Percentiles rank a stretch among this genome's conserved stretches.
Conservation (phyloP, 2,113 vertebrate species). For the Meleagris gallopavo region DNA sequence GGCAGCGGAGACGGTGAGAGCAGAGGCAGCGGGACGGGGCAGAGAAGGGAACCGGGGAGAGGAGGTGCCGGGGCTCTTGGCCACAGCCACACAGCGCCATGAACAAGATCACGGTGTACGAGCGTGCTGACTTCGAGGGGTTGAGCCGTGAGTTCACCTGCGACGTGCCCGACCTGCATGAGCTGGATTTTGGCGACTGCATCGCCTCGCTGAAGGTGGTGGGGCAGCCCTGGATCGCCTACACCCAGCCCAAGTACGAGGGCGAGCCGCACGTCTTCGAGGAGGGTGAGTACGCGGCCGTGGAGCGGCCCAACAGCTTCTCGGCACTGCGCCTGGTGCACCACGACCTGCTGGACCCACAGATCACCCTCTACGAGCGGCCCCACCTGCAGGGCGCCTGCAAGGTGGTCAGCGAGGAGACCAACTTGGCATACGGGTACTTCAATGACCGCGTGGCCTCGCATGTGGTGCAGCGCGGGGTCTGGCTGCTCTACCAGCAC, state of each 20-base stretch:
- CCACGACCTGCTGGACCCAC: conserved; percentile 61
- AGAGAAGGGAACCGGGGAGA: not conserved
- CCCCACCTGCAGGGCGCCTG: conserved; percentile 52
- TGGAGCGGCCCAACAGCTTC: conserved; percentile 57
- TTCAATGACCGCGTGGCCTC: conserved; percentile 70
- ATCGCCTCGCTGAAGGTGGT: conserved; percentile 70
- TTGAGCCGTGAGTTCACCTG: conserved; percentile 72
- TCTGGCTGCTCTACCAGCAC: conserved; percentile 73
- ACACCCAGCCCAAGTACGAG: conserved; percentile 43
- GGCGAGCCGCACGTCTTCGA: conserved; percentile 19
- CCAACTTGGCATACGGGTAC: conserved; percentile 61
- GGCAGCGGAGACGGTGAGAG: not conserved
- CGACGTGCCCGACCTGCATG: conserved; percentile 56
- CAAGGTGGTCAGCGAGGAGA: conserved; percentile 71
- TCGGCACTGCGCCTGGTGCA: conserved; percentile 56
- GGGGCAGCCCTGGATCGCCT: conserved; percentile 75
- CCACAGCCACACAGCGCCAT: not conserved
- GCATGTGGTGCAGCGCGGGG: conserved; percentile 56
- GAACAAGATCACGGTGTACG: conserved; percentile 65
- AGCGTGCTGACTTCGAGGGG: conserved; percentile 54
- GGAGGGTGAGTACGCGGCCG: conserved; percentile 59
- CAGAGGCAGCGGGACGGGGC: rapidly evolving
- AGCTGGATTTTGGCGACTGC: conserved; percentile 71
- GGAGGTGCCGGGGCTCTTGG: not conserved
- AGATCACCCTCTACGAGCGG: conserved; percentile 69